These are phyloP conservation scores for Dufourea novaeangliae DNA, from an alignment of 1,140 invertebrate genomes.

Conservation along the genomic window DNA sequence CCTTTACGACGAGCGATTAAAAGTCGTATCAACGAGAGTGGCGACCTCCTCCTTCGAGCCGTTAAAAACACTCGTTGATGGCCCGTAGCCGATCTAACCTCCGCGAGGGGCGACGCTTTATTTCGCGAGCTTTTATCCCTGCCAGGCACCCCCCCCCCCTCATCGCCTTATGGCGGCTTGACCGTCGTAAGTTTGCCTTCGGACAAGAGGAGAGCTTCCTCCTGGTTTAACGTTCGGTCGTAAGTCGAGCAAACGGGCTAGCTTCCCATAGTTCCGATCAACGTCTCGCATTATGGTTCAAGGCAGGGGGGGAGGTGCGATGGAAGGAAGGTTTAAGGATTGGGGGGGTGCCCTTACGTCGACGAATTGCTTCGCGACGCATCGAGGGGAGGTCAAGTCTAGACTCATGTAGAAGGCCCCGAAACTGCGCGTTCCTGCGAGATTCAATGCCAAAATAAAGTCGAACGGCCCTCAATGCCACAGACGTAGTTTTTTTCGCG, in stretches of 20 bases:
- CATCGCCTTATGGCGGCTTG: too few relatives aligned
- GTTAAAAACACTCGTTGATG: constrained; percentile 4
- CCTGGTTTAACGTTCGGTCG: constrained; percentile 45
- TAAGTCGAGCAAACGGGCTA: constrained; percentile 31
- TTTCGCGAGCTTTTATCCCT: constrained; percentile 51
- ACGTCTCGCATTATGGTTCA: background rate
- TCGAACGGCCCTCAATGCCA: constrained; percentile 28
- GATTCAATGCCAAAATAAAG: constrained; percentile 55
- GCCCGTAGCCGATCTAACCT: background rate
- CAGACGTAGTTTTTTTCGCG: constrained; percentile 28
- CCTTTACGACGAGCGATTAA: constrained; percentile 72
- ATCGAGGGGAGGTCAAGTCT: too few relatives aligned
- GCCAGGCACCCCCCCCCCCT: background rate
- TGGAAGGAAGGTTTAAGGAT: constrained; percentile 10
- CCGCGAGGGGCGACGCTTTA: constrained; percentile 40
- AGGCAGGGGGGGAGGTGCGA: background rate
- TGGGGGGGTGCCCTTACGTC: constrained; percentile 4
- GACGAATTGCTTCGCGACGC: constrained; percentile 21
- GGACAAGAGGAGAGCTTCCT: background rate
- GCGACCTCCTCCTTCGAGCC: background rate
- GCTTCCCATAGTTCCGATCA: constrained; percentile 27
- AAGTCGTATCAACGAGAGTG: constrained; percentile 67
- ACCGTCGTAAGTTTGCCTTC: constrained; percentile 27
- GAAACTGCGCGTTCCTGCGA: constrained; percentile 19
- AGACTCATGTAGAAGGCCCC: too few relatives aligned